phyloP scores from a whole-genome alignment of 2,888 invertebrate genomes.

The Poecilobothrus nobilitatus region DNA sequence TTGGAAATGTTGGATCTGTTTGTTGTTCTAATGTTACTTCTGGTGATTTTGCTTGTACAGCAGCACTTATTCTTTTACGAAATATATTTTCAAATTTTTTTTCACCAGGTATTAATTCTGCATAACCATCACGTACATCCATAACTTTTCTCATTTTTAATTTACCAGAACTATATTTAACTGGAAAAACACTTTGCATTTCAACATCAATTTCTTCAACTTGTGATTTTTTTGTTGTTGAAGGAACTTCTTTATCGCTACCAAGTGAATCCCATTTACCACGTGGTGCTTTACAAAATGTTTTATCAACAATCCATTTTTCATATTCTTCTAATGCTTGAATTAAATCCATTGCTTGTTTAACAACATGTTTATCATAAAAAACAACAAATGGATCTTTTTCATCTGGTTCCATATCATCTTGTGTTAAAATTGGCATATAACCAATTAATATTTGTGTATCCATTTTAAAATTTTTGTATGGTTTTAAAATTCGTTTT shows the following conservation, averaged over 20 bases:
- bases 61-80: slow-evolving; percentile 50
- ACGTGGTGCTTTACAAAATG: slow-evolving; percentile 49
- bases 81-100: slow-evolving; percentile 49
- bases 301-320: slow-evolving; percentile 46
- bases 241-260: slow-evolving; percentile 56
- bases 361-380: slow-evolving; percentile 44
- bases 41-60: slow-evolving; percentile 51
- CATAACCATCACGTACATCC: slow-evolving; percentile 58
- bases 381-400: slow-evolving; percentile 64
- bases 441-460: slow-evolving; percentile 55
- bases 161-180: slow-evolving; percentile 41
- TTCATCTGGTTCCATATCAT: slow-evolving; percentile 46
- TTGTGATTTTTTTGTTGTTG: slow-evolving; percentile 45
- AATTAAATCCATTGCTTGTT: slow-evolving; percentile 46
- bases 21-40: slow-evolving; percentile 50
- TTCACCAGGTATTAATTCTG: slow-evolving; percentile 54
- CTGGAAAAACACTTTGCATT: slow-evolving; percentile 56
- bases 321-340: slow-evolving; percentile 48
- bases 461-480: slow-evolving; percentile 41
- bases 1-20: slow-evolving; percentile 58
- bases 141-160: slow-evolving; percentile 50
- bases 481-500: slow-evolving; percentile 33
- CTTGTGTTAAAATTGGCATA: slow-evolving; percentile 52
- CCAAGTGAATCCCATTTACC: slow-evolving; percentile 55
- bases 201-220: slow-evolving; percentile 59